Conservation (phyloP, 2,113 vertebrate genomes). For the Takifugu flavidus region DNA sequence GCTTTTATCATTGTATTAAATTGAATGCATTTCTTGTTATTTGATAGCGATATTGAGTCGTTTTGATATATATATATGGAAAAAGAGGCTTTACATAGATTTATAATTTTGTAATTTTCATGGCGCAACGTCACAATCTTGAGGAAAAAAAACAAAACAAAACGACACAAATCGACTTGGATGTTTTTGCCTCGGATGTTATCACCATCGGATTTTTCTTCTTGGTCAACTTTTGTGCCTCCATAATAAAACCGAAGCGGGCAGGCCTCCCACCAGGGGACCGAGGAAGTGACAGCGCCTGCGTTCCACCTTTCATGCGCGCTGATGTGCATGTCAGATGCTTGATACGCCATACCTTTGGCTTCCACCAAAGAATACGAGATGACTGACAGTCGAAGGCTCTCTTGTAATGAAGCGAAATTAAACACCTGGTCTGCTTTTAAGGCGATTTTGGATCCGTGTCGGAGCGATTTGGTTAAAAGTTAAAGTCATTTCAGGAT, state of each 20-base stretch:
- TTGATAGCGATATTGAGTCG: no score
- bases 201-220: no score
- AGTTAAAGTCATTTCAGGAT: neutral
- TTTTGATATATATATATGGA: no score
- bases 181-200: no score
- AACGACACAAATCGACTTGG: no score
- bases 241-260: neutral
- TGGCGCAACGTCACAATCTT: no score
- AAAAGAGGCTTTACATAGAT: no score
- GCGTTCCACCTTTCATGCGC: conserved; percentile 25
- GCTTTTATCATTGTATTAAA: no score
- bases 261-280: neutral
- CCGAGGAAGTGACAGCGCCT: conserved; percentile 21
- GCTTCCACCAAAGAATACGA: neutral
- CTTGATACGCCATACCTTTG: neutral
- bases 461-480: neutral
- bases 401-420: neutral
- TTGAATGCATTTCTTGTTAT: no score
- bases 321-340: conserved; percentile 20
- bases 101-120: no score
- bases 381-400: neutral
- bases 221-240: neutral
- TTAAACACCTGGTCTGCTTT: neutral
- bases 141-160: no score
- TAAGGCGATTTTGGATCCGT: neutral